phyloP scores from a whole-genome alignment of 1,140 invertebrate species.

The Metaphire vulgaris region DNA sequence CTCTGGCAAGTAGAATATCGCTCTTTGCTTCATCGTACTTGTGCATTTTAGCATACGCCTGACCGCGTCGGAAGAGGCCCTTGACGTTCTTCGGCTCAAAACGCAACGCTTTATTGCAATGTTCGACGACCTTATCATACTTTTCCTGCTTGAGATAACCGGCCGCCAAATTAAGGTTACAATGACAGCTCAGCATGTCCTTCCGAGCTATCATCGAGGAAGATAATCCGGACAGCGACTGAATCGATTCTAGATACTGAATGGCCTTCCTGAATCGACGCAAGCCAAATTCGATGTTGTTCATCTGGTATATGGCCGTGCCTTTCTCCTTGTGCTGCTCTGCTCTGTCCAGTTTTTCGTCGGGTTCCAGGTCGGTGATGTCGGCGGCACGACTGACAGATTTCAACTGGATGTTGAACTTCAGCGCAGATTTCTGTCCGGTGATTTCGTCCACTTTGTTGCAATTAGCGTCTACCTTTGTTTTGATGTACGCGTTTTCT shows the following conservation, averaged over 20 bases:
- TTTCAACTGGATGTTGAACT: slow-evolving; percentile 28
- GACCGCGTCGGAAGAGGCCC: slow-evolving; percentile 41
- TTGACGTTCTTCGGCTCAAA: slow-evolving; percentile 62
- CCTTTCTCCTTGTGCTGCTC: slow-evolving; percentile 37
- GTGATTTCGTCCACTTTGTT: slow-evolving; percentile 16
- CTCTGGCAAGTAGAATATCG: slow-evolving; percentile 35
- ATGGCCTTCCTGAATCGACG: slow-evolving; percentile 29
- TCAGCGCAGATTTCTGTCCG: slow-evolving; percentile 19
- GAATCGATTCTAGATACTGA: neutral
- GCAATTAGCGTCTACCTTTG: slow-evolving; percentile 17
- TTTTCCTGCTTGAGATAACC: slow-evolving; percentile 59
- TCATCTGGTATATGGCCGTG: slow-evolving; percentile 34
- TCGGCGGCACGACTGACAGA: slow-evolving; percentile 32
- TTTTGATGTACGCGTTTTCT: slow-evolving; percentile 32
- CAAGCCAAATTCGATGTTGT: slow-evolving; percentile 35
- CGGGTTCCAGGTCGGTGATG: slow-evolving; percentile 21
- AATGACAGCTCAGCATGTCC: slow-evolving; percentile 32
- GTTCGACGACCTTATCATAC: slow-evolving; percentile 57
- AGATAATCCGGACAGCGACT: neutral
- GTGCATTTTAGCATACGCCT: slow-evolving; percentile 35
- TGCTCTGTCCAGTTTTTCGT: slow-evolving; percentile 36
- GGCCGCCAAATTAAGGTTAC: slow-evolving; percentile 41
- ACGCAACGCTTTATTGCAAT: slow-evolving; percentile 59
- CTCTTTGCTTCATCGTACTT: slow-evolving; percentile 35
- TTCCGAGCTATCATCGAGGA: neutral